Evolutionary conservation across 2,113 vertebrate genomes (phyloP), one percentile per base, ranked within the genome.

Genomic region (Amazona guildingii): DNA sequence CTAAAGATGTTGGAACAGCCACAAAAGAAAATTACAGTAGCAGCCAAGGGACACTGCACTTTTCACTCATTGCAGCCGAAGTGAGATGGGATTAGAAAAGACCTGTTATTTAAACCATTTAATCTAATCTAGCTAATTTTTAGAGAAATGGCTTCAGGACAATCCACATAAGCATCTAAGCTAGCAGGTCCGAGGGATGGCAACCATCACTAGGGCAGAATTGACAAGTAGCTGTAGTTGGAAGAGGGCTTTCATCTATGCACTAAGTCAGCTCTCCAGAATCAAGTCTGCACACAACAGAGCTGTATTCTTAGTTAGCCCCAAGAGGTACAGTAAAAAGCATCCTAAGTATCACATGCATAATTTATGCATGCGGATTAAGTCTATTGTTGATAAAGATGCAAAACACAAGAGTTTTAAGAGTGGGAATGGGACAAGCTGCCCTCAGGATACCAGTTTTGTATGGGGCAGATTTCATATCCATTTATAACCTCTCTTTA

Each of bases 11-110:
- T 86, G 69, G 61, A 95, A 88, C 64, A 92, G 51, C 28, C 83
- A 94, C 75, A 90, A 77, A 96, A 94, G 41, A 95, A 94, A 96
- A 94, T 83, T 74, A 91, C 79, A 72, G 88, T 77, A 90, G 52
- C 73, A 92, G 62, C 48, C 61, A 93, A 86, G n/a, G 73, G 68
- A 88, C 55, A 86, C 31, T 33, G 35, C 13, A 81, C 37, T 73
- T 94, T 82, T 94, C 69, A 91, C 48, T 95, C 76, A 62, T 1
- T 64, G 29, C 69, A 84, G 88, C 25, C 57, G 67, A 96, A 88
- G 66, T 84, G 55, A 86, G 77, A 94, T 57, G 17, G 49, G n/a
- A 83, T 75, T 91, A 84, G 66, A 92, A 84, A 86, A 91, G 17
- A 68, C 3, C 29, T 61, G 35, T 88, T 84, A 94, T 64, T 95